Evolutionary conservation across 1,140 invertebrate species (phyloP).

Genomic region (Sminthurinus signatus): DNA sequence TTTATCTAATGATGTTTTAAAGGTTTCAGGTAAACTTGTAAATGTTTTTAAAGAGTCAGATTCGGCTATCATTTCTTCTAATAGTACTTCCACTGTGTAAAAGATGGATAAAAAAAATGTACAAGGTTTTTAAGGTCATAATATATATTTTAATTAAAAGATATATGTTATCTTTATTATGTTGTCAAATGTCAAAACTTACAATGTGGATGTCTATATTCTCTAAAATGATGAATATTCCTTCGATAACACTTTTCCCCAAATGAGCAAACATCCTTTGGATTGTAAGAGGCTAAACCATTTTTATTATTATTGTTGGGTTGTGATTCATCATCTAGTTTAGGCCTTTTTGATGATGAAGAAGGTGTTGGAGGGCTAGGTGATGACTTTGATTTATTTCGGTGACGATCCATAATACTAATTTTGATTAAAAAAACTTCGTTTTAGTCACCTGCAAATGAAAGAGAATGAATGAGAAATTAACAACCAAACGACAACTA

Average conservation of each 20-base stretch:
- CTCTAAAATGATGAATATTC: conserved; percentile 71
- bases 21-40: no score
- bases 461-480: no score
- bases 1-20: no score
- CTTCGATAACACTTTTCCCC: conserved; percentile 67
- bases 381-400: no score
- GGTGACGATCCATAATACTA: no score
- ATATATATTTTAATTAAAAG: conserved; percentile 20
- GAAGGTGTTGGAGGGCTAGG: no score
- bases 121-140: no score
- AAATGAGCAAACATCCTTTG: conserved; percentile 53
- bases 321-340: background rate
- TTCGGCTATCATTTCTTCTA: background rate
- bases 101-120: background rate
- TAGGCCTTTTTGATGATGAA: background rate
- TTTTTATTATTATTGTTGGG: background rate
- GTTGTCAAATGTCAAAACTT: conserved; percentile 43
- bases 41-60: no score
- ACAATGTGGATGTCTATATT: conserved; percentile 73
- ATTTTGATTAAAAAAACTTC: no score
- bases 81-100: background rate
- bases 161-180: conserved; percentile 25
- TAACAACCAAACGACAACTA: no score
- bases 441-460: no score
- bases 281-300: background rate